These are phyloP conservation scores for Caenorhabditis sp. DNA, from an alignment of 2,888 invertebrate species.

Conservation along the genomic window DNA sequence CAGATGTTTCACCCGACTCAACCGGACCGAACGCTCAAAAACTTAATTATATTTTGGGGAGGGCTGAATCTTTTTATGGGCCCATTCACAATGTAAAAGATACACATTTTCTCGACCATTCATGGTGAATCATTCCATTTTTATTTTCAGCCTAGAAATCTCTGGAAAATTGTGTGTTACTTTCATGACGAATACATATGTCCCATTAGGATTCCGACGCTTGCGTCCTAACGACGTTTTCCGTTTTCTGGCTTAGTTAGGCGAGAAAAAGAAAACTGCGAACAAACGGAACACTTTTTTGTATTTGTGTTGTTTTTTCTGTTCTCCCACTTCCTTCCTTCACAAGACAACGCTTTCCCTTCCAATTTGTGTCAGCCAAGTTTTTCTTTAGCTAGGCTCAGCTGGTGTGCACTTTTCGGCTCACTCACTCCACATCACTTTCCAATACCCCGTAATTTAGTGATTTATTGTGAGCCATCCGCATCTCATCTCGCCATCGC, in stretches of 20 bases:
- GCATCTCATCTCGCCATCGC: neutral
- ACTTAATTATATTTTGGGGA: conserved; percentile 57
- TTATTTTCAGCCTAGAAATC: too few relatives aligned
- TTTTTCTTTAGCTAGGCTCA: neutral
- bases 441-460: conserved; percentile 49
- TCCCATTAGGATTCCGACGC: too few relatives aligned
- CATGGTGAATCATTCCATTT: too few relatives aligned
- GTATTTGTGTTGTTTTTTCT: neutral
- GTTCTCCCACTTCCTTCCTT: neutral
- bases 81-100: too few relatives aligned
- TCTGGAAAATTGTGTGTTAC: too few relatives aligned
- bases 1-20: conserved; percentile 5
- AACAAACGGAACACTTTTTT: conserved; percentile 17
- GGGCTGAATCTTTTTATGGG: too few relatives aligned
- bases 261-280: conserved; percentile 2
- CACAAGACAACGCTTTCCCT: neutral
- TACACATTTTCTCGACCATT: too few relatives aligned
- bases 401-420: conserved; percentile 7
- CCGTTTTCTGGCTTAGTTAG: neutral
- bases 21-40: conserved; percentile 17
- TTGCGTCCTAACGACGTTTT: conserved; percentile 35
- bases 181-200: too few relatives aligned
- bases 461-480: conserved; percentile 40
- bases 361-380: neutral
- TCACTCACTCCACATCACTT: conserved; percentile 45